Conservation (phyloP, 2,113 vertebrate species). For the Callithrix jacchus region DNA sequence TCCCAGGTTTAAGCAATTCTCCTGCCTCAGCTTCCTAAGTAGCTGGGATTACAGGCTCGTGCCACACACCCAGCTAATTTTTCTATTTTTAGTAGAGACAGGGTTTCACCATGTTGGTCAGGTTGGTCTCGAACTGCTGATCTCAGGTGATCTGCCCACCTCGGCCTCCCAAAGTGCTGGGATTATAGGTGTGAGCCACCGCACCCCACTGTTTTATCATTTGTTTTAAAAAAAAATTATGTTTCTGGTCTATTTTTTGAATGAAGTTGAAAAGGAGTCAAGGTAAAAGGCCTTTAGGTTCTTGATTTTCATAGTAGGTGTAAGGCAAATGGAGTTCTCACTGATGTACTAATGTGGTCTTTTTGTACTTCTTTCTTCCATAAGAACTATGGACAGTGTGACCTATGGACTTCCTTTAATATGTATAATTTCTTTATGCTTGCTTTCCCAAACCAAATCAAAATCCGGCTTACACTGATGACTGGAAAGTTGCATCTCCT, state of each 20-base stretch:
- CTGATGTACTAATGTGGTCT: rapidly evolving
- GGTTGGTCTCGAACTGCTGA: too few relatives aligned
- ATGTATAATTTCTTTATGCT: not conserved
- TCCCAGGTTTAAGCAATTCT: too few relatives aligned
- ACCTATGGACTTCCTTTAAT: not conserved
- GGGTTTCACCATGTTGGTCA: too few relatives aligned
- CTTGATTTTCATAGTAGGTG: not conserved
- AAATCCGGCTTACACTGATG: not conserved
- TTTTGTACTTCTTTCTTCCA: not conserved
- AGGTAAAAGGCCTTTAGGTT: not conserved
- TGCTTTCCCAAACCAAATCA: not conserved
- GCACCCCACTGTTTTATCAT: rapidly evolving
- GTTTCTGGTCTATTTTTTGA: not conserved
- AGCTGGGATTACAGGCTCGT: too few relatives aligned
- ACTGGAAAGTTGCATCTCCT: not conserved
- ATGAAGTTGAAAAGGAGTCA: not conserved
- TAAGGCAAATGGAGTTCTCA: not conserved
- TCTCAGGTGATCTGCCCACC: too few relatives aligned
- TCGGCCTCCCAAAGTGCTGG: too few relatives aligned
- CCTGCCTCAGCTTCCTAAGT: too few relatives aligned
- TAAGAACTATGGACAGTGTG: not conserved
- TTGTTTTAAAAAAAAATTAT: not conserved
- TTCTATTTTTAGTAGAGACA: too few relatives aligned
- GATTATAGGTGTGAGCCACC: too few relatives aligned
- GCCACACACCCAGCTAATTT: too few relatives aligned